phyloP scores from a whole-genome alignment of 2,888 invertebrate species.

The Aethes cnicana region DNA sequence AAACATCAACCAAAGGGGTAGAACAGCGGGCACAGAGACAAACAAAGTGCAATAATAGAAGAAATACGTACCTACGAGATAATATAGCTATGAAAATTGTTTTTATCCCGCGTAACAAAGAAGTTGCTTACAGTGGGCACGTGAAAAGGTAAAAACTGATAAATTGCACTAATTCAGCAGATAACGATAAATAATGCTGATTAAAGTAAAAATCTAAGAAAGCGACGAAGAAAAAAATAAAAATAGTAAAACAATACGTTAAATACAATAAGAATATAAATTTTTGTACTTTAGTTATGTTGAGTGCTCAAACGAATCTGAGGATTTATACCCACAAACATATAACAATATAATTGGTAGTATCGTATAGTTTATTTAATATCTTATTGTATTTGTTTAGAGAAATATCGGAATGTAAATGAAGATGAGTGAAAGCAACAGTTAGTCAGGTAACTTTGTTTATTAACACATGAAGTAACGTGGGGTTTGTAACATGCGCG shows the following conservation, averaged over 20 bases:
- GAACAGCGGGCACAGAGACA: conserved; percentile 49
- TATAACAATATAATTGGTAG: too few species aligned
- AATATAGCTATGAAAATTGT: conserved; percentile 29
- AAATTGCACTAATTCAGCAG: conserved; percentile 13
- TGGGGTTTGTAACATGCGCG: conserved; percentile 71
- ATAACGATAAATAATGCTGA: background rate
- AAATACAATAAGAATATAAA: too few species aligned
- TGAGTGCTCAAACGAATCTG: background rate
- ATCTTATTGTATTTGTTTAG: conserved; percentile 52
- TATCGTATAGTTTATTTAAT: conserved; percentile 37
- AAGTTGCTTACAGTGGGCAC: conserved; percentile 16
- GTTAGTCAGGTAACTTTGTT: conserved; percentile 81
- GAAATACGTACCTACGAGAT: conserved; percentile 44
- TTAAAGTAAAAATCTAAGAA: background rate
- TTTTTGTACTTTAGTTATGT: too few species aligned
- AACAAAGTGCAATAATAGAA: conserved; percentile 47
- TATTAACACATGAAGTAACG: conserved; percentile 81
- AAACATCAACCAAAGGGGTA: conserved; percentile 64
- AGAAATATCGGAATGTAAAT: conserved; percentile 48
- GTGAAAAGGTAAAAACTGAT: conserved; percentile 23
- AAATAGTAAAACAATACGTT: too few species aligned
- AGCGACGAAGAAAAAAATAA: background rate
- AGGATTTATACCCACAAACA: too few species aligned
- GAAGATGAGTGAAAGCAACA: conserved; percentile 60
- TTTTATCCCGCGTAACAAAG: conserved; percentile 10